These are phyloP conservation scores for Plebejus argus DNA, from an alignment of 2,888 invertebrate species.

Conservation along the genomic window DNA sequence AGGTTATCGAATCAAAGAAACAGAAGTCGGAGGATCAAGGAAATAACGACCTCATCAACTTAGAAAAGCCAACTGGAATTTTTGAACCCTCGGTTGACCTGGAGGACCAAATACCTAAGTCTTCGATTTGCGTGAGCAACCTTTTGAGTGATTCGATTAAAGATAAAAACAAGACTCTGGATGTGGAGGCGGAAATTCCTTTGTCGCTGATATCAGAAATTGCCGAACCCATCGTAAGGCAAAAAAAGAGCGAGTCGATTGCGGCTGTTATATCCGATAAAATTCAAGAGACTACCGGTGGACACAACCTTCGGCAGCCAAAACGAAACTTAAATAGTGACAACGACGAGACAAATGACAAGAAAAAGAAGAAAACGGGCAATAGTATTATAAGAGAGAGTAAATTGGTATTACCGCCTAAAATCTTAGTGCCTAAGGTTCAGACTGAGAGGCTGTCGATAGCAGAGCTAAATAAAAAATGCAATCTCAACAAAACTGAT, in stretches of 20 bases:
- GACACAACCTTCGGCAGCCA: constrained; percentile 71
- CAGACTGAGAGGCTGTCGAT: constrained; percentile 64
- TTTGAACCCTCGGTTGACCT: constrained; percentile 86
- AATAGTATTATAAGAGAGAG: constrained; percentile 72
- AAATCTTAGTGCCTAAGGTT: constrained; percentile 66
- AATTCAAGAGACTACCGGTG: constrained; percentile 69
- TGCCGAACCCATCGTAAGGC: constrained; percentile 65
- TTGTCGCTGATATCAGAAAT: constrained; percentile 68
- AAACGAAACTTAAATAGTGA: constrained; percentile 69
- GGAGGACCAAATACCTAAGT: constrained; percentile 83
- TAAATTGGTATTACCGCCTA: constrained; percentile 69
- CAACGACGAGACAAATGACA: constrained; percentile 64
- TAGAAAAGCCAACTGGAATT: constrained; percentile 83
- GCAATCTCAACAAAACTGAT: constrained; percentile 53
- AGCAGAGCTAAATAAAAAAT: constrained; percentile 58
- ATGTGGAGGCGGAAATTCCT: constrained; percentile 67
- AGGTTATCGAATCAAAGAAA: constrained; percentile 73
- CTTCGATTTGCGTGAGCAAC: constrained; percentile 75
- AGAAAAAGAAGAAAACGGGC: constrained; percentile 70
- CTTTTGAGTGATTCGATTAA: constrained; percentile 65
- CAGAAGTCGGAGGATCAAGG: constrained; percentile 1
- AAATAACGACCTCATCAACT: constrained; percentile 55
- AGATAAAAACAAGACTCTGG: constrained; percentile 60
- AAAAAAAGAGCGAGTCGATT: constrained; percentile 72
- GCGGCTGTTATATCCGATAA: constrained; percentile 76